A percentile compares a stretch with the other conserved stretches of the same genome.
These are phyloP conservation scores for Glyptemys insculpta DNA, from an alignment of 2,797 vertebrate genomes.

Conservation along the genomic window DNA sequence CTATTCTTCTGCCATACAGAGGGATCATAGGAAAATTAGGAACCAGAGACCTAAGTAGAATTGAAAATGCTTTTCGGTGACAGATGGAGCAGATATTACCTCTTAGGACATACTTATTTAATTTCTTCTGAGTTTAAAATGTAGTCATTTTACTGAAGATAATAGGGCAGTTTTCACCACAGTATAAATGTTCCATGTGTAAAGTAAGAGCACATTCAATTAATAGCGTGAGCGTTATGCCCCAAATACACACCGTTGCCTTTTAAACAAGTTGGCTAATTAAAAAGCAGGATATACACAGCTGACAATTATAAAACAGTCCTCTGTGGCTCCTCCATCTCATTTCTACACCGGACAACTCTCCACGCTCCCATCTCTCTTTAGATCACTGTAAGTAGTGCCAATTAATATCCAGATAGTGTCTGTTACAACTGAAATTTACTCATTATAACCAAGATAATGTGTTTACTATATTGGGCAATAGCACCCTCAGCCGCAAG, in stretches of 20 bases:
- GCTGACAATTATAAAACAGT: neutral
- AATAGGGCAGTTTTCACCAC: neutral
- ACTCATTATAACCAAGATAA: neutral
- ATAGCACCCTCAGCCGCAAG: neutral
- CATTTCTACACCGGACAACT: neutral
- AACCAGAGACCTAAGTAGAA: constrained; percentile 35
- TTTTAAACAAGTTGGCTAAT: neutral
- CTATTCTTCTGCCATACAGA: constrained; percentile 11
- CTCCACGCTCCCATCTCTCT: neutral
- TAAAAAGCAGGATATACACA: neutral
- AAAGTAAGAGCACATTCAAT: neutral
- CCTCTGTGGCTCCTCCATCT: neutral
- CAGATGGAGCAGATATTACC: neutral
- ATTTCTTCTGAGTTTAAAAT: neutral
- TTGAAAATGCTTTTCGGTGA: constrained; percentile 28
- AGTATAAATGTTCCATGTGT: neutral
- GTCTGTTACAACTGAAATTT: neutral
- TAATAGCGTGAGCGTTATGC: neutral
- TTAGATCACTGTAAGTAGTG: neutral
- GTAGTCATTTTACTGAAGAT: constrained; percentile 6
- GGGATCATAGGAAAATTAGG: constrained; percentile 5
- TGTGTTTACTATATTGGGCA: neutral
- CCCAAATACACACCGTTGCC: neutral
- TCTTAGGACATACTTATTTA: neutral
- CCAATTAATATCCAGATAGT: neutral